Evolutionary conservation across 2,888 invertebrate species (phyloP), one percentile per base, ranked within the genome.

Genomic region (Julus scanicus): DNA sequence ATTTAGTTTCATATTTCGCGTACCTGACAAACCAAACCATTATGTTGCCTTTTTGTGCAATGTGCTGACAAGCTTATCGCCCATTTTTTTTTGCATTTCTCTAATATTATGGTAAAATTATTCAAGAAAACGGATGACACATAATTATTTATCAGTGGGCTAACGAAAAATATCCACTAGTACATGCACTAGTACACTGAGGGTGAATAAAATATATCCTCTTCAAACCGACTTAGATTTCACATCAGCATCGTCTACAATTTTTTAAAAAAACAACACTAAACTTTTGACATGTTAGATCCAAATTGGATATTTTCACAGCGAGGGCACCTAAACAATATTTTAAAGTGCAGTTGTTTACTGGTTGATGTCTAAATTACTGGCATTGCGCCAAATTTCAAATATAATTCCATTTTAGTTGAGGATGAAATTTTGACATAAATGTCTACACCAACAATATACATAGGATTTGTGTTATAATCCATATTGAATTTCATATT

Each of bases 51-150:
- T 80, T 80, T 80, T 80, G 37, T 37, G 1, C 29, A 80, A 37
- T 20, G 80, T 37, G 80, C 80, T 80, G 80, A 80, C 80, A 80
- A 37, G 80, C 80, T 80, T 80, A 80, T 80, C 80, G 80, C 37
- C 80, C 37, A 13, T 80, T 80, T 80, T 80, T 13, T 37, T n/a
- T n/a, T n/a, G 37, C 80, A 80, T 80, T 80, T 80, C 80, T 80
- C 80, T 80, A 80, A 37, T 80, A 80, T 80, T 80, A 80, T 80
- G 80, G 80, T 80, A 80, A 80, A 80, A 80, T 80, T 80, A 80
- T 80, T 80, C 80, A 37, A 80, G 80, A 29, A 80, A 37, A 80
- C 37, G 80, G 37, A 80, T 80, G 80, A 80, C 80, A 80, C 80
- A 80, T 80, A 80, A 80, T 80, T 80, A 80, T 80, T 80, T 37